Evolutionary conservation across 2,113 vertebrate genomes (phyloP).

Genomic region (Oreochromis aureus): DNA sequence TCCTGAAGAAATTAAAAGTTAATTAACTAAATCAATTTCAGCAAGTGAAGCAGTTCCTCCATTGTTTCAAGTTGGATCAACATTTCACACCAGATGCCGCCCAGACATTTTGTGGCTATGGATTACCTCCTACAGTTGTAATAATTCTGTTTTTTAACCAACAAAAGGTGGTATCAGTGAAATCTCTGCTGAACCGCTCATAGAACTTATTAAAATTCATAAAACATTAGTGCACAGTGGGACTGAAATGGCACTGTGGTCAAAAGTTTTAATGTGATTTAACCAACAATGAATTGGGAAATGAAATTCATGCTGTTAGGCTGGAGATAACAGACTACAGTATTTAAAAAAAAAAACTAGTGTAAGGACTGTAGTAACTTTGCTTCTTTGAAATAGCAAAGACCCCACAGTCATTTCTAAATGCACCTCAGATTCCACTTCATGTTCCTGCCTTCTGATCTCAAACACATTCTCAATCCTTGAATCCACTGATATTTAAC

Average conservation of each 20-base stretch:
- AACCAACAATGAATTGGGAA: neutral
- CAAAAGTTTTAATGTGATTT: neutral
- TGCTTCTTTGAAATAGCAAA: neutral
- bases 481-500: neutral
- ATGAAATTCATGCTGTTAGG: neutral
- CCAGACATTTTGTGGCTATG: neutral
- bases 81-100: neutral
- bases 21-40: neutral
- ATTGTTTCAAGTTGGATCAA: neutral
- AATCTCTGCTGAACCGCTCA: neutral
- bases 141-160: neutral
- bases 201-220: neutral
- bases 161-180: neutral
- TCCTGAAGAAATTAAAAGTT: neutral
- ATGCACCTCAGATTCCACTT: neutral
- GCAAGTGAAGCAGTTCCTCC: neutral
- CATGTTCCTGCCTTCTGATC: neutral
- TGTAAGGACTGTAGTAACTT: neutral
- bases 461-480: neutral
- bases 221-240: neutral
- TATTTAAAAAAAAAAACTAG: neutral
- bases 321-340: neutral
- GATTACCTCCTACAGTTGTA: neutral
- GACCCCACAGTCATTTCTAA: neutral
- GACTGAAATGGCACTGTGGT: neutral